Conservation (phyloP, 2,888 invertebrate genomes). For the Apodemia mormo region DNA sequence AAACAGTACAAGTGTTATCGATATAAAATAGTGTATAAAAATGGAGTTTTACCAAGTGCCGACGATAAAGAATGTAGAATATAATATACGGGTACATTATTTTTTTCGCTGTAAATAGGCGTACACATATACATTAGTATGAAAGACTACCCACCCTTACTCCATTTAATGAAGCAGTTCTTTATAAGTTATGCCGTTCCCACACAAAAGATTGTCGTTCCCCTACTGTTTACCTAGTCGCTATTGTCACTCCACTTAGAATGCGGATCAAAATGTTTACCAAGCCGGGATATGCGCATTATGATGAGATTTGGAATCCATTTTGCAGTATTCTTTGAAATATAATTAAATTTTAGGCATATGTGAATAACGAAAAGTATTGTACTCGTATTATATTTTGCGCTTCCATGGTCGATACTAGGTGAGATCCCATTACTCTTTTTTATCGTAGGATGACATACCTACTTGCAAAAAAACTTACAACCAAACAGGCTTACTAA, state of each 20-base stretch:
- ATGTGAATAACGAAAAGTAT: too few relatives aligned
- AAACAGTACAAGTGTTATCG: too few relatives aligned
- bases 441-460: too few relatives aligned
- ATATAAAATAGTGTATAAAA: too few relatives aligned
- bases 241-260: constrained; percentile 8
- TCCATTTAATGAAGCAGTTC: constrained; percentile 8
- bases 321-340: neutral
- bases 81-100: too few relatives aligned
- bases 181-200: constrained; percentile 9
- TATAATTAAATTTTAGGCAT: neutral
- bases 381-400: too few relatives aligned
- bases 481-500: too few relatives aligned
- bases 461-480: too few relatives aligned
- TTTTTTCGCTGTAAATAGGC: neutral
- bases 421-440: too few relatives aligned
- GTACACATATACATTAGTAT: neutral
- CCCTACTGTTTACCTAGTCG: constrained; percentile 9
- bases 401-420: too few relatives aligned
- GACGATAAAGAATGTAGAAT: too few relatives aligned
- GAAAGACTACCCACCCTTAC: neutral
- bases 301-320: constrained; percentile 1
- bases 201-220: constrained; percentile 6
- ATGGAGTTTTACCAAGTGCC: too few relatives aligned
- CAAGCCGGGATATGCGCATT: constrained; percentile 9
- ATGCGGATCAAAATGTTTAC: constrained; percentile 13